Evolutionary conservation across 1,140 invertebrate species (phyloP).

Genomic region (Heliconius hermathena): DNA sequence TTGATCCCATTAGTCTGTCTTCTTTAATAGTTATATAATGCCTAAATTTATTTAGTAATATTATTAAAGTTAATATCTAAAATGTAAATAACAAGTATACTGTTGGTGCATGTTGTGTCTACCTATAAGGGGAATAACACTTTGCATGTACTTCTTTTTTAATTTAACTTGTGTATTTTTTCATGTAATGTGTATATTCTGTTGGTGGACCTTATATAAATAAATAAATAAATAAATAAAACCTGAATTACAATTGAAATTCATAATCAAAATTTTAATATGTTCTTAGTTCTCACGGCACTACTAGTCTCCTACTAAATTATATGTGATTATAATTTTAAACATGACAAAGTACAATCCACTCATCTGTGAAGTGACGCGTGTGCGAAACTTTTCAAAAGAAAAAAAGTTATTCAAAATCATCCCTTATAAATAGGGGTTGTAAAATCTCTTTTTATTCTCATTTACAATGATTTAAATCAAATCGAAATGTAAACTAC

Average conservation of each 20-base stretch:
- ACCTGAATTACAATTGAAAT: neutral
- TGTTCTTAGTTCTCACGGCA: constrained; percentile 60
- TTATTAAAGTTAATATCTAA: too few relatives aligned
- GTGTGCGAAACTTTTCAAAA: constrained; percentile 53
- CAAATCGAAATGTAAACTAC: constrained; percentile 68
- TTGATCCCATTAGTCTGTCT: too few relatives aligned
- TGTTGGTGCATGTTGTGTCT: too few relatives aligned
- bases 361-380: constrained; percentile 71
- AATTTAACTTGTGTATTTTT: too few relatives aligned
- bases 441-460: constrained; percentile 10
- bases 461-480: constrained; percentile 48
- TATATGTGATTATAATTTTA: constrained; percentile 67
- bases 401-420: constrained; percentile 33
- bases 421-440: constrained; percentile 12
- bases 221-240: too few relatives aligned
- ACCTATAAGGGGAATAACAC: too few relatives aligned
- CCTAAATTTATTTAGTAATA: too few relatives aligned
- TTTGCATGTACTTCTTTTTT: too few relatives aligned
- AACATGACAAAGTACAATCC: constrained; percentile 76
- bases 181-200: too few relatives aligned
- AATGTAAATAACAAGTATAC: too few relatives aligned
- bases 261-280: neutral
- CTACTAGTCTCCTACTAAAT: constrained; percentile 55
- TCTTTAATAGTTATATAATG: too few relatives aligned
- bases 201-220: too few relatives aligned